These are phyloP conservation scores for Sarcophaga carnaria DNA, from an alignment of 2,888 invertebrate genomes.

Conservation along the genomic window DNA sequence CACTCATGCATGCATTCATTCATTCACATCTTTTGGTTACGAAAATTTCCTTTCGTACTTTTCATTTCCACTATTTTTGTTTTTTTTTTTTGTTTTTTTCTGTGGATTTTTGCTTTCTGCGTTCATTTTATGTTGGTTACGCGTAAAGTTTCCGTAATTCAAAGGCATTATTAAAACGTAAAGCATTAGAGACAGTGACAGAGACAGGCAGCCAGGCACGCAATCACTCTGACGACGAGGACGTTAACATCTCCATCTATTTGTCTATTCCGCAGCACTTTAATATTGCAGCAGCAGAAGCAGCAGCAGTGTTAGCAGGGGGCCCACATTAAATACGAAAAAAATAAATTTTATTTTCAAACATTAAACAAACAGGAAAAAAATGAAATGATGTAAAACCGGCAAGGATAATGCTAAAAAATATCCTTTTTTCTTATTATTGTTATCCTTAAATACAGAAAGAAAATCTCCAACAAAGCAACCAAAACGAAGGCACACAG, in stretches of 20 bases:
- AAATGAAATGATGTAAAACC: neutral
- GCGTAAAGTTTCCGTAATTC: constrained; percentile 44
- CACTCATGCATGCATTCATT: neutral
- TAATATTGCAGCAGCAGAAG: constrained; percentile 16
- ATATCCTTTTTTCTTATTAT: constrained; percentile 20
- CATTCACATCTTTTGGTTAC: constrained; percentile 10
- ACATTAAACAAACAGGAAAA: neutral
- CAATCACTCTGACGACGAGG: neutral
- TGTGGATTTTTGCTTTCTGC: neutral
- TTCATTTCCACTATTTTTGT: neutral
- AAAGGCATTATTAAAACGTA: constrained; percentile 20
- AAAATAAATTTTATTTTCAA: constrained; percentile 20
- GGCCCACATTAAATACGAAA: neutral
- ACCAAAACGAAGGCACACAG: neutral
- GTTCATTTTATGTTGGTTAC: neutral
- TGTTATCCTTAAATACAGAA: constrained; percentile 27
- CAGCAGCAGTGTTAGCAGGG: neutral
- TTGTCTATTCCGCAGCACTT: constrained; percentile 25
- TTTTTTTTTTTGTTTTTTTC: neutral
- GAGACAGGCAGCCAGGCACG: no score
- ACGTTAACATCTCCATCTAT: neutral
- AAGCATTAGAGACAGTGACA: neutral
- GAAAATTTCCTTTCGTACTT: neutral
- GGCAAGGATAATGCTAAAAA: neutral
- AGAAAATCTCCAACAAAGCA: neutral